A percentile compares a stretch with the other conserved stretches of the same genome.
Conservation (phyloP, 2,113 vertebrate genomes). For the Clinocottus analis region DNA sequence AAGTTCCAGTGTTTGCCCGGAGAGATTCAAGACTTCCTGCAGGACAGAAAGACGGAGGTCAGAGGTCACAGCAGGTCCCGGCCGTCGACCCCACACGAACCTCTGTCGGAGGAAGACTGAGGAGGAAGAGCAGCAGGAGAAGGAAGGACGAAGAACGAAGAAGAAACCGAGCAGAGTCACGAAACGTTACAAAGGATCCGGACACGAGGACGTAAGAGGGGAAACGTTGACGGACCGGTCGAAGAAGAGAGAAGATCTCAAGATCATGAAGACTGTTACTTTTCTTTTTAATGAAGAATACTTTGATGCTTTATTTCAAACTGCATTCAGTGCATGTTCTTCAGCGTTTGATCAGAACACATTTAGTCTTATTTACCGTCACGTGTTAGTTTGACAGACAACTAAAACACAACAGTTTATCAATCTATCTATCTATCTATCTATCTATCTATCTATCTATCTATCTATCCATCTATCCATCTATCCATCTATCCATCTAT, state of each 20-base stretch:
- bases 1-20: constrained; percentile 93
- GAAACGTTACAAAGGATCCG: background rate
- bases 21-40: constrained; percentile 94
- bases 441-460: background rate
- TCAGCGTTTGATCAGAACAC: constrained; percentile 33
- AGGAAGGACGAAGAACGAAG: background rate
- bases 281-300: constrained; percentile 51
- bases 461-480: background rate
- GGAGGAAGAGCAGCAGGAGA: background rate
- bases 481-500: background rate
- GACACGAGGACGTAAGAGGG: background rate
- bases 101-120: constrained; percentile 77
- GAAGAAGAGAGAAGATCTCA: background rate
- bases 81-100: constrained; percentile 68
- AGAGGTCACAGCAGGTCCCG: constrained; percentile 71
- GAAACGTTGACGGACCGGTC: background rate
- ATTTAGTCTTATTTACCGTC: constrained; percentile 32
- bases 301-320: constrained; percentile 33
- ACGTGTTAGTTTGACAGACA: background rate
- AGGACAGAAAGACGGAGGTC: constrained; percentile 83
- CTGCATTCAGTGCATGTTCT: constrained; percentile 49
- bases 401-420: constrained; percentile 23
- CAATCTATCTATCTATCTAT: background rate
- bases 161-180: background rate
- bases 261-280: constrained; percentile 65